These are phyloP conservation scores for Ips typographus DNA, from an alignment of 1,140 invertebrate species.

Conservation along the genomic window DNA sequence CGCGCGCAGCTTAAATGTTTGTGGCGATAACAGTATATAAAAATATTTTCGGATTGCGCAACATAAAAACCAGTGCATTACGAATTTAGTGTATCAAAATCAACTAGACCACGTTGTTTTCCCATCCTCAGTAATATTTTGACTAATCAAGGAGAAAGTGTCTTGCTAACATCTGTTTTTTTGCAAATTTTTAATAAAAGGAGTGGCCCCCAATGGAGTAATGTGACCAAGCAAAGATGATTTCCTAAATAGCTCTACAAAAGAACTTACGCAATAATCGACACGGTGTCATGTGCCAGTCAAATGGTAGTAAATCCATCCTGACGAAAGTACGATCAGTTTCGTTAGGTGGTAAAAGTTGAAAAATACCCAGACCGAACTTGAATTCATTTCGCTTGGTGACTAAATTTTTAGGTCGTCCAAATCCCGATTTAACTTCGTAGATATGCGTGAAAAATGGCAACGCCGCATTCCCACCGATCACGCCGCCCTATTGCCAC, in stretches of 20 bases:
- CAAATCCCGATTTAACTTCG: slow-evolving; percentile 34
- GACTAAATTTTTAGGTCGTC: slow-evolving; percentile 35
- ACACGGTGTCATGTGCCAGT: slow-evolving; percentile 39
- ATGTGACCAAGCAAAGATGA: too few species aligned
- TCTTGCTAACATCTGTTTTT: background rate
- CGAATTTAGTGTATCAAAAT: background rate
- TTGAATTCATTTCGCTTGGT: slow-evolving; percentile 34
- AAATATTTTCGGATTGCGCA: slow-evolving; percentile 40
- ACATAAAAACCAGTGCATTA: slow-evolving; percentile 22
- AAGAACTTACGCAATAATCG: slow-evolving; percentile 28
- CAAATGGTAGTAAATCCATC: slow-evolving; percentile 37
- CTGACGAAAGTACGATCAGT: slow-evolving; percentile 14
- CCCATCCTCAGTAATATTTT: too few species aligned
- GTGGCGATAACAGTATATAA: slow-evolving; percentile 36
- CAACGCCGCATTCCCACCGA: slow-evolving; percentile 44
- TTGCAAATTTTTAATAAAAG: slow-evolving; percentile 4
- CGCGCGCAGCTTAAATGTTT: slow-evolving; percentile 37
- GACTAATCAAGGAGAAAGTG: slow-evolving; percentile 4
- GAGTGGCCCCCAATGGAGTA: slow-evolving; percentile 2
- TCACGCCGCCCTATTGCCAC: slow-evolving; percentile 38
- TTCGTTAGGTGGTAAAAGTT: slow-evolving; percentile 26
- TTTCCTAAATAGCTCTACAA: slow-evolving; percentile 2
- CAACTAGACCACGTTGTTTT: too few species aligned
- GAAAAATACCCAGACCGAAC: slow-evolving; percentile 27
- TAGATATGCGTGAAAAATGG: slow-evolving; percentile 34